These are phyloP conservation scores for Pardosa pseudoannulata DNA, from an alignment of 2,888 invertebrate genomes.

Conservation along the genomic window DNA sequence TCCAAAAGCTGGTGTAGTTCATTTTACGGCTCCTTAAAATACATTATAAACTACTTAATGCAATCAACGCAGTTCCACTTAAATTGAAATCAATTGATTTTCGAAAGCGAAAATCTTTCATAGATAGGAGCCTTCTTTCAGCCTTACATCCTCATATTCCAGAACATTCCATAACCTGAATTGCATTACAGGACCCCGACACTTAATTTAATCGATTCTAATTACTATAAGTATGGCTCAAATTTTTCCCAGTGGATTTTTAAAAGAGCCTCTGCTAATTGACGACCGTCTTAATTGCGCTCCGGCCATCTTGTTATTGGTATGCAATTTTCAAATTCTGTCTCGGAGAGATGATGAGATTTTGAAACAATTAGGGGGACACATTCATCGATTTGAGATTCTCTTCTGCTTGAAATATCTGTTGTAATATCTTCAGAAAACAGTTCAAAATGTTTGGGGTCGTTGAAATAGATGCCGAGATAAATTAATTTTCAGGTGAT, in stretches of 20 bases:
- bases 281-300: constrained; percentile 18
- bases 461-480: background rate
- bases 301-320: constrained; percentile 44
- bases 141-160: background rate
- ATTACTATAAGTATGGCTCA: constrained; percentile 53
- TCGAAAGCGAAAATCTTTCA: constrained; percentile 4
- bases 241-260: constrained; percentile 43
- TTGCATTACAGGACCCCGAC: constrained; percentile 18
- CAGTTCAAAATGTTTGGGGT: background rate
- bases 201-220: constrained; percentile 42
- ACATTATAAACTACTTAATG: constrained; percentile 14
- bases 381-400: constrained; percentile 34
- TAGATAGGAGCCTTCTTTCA: constrained; percentile 10
- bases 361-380: constrained; percentile 37
- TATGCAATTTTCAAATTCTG: constrained; percentile 42
- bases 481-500: background rate
- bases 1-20: background rate
- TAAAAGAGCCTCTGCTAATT: constrained; percentile 41
- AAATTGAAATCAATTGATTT: constrained; percentile 12
- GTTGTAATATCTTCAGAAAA: background rate
- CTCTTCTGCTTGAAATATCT: background rate
- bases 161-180: constrained; percentile 9
- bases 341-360: constrained; percentile 31
- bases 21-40: background rate
- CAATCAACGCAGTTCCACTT: background rate